A percentile compares a stretch with the other conserved stretches of the same genome.
These are phyloP conservation scores for Simalia tracyae DNA, from an alignment of 2,797 vertebrate genomes.

Conservation along the genomic window DNA sequence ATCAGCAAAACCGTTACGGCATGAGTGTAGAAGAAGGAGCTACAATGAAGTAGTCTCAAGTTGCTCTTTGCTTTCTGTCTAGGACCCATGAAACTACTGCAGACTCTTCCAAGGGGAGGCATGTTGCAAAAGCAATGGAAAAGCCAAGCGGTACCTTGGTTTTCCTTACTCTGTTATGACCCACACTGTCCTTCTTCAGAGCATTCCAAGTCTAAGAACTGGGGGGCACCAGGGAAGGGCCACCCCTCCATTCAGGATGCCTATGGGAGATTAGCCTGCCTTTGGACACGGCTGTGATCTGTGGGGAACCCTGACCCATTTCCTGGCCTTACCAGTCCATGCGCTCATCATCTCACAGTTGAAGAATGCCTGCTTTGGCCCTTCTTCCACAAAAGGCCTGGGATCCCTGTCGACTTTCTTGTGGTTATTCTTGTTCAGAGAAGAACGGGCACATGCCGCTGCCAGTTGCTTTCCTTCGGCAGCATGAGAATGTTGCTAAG, in stretches of 20 bases:
- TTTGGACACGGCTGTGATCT: neutral
- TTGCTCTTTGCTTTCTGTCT: neutral
- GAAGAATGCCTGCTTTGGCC: neutral
- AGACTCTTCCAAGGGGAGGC: neutral
- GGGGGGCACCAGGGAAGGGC: too few relatives aligned
- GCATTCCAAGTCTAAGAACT: neutral
- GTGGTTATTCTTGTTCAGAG: neutral
- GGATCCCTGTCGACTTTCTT: neutral
- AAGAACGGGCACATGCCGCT: neutral
- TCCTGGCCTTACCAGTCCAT: neutral
- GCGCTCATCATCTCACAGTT: neutral
- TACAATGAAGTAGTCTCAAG: neutral
- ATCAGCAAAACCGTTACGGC: neutral
- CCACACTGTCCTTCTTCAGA: neutral
- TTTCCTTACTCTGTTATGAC: neutral
- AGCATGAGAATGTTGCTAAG: too few relatives aligned
- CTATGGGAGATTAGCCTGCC: too few relatives aligned
- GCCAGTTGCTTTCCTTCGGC: neutral
- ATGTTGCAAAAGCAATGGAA: neutral
- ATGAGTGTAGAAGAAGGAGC: neutral
- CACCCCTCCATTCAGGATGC: neutral
- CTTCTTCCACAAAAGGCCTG: neutral
- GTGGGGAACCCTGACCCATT: neutral
- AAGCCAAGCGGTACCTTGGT: neutral
- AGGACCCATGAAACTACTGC: neutral